phyloP scores from a whole-genome alignment of 2,888 invertebrate genomes.

The Amiota communis region DNA sequence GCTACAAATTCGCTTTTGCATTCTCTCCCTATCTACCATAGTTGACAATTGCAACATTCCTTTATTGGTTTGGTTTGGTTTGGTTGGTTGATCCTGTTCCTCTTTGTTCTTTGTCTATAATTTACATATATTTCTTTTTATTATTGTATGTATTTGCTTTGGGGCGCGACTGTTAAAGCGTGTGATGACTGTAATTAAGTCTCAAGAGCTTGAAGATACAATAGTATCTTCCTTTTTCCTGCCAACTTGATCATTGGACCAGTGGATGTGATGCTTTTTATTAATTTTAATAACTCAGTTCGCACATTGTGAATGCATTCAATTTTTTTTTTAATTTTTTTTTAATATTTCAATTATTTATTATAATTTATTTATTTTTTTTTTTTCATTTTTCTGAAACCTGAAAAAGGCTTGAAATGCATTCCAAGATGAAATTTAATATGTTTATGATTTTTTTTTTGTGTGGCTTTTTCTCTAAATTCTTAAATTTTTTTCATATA shows the following conservation, averaged over 20 bases:
- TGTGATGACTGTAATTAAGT: constrained; percentile 26
- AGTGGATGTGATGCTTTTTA: constrained; percentile 33
- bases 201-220: not conserved
- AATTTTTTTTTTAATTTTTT: not conserved
- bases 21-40: not conserved
- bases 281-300: constrained; percentile 62
- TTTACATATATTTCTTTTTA: constrained; percentile 12
- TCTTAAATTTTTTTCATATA: not conserved
- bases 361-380: not conserved
- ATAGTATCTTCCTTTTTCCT: no score
- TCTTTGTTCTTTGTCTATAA: not conserved
- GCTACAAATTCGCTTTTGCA: not conserved
- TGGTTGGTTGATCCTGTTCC: not conserved
- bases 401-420: not conserved
- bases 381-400: not conserved
- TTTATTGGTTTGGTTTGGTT: not conserved
- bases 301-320: constrained; percentile 31
- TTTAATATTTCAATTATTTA: constrained; percentile 2
- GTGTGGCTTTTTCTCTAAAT: not conserved
- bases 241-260: no score
- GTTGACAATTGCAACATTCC: constrained; percentile 27
- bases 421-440: constrained; percentile 55
- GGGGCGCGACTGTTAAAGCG: constrained; percentile 23
- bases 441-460: constrained; percentile 51
- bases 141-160: constrained; percentile 15